These are phyloP conservation scores for Drosophila insularis DNA, from an alignment of 1,140 invertebrate genomes.

Conservation along the genomic window DNA sequence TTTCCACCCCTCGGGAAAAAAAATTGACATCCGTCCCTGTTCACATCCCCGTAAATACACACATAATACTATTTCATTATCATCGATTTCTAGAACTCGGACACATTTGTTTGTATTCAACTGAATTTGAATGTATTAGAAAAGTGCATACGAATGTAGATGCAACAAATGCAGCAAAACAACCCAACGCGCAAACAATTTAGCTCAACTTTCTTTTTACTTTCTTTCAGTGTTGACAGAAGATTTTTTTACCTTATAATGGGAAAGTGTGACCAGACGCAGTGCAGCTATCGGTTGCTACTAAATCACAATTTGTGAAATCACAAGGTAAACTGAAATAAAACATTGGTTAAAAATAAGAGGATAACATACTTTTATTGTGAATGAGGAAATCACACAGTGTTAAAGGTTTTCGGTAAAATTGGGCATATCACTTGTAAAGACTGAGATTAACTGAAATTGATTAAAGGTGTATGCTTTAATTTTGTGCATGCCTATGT, in stretches of 20 bases:
- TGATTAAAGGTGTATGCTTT: no score
- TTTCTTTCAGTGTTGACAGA: constrained; percentile 6
- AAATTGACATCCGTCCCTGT: background rate
- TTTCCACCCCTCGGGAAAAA: background rate
- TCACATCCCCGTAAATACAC: background rate
- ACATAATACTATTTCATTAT: constrained; percentile 5
- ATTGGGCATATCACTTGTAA: no score
- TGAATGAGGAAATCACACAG: no score
- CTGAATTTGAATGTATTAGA: background rate
- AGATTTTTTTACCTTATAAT: background rate
- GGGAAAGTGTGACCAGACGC: no score
- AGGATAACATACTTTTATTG: no score
- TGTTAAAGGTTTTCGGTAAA: no score
- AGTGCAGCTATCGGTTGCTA: no score
- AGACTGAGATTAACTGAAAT: no score
- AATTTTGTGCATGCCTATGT: no score
- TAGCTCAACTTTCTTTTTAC: constrained; percentile 5
- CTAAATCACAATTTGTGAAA: no score
- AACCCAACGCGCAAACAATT: background rate
- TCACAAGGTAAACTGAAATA: no score
- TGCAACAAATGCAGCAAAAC: constrained; percentile 10
- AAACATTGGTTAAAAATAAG: no score
- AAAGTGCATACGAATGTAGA: constrained; percentile 3
- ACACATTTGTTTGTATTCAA: background rate
- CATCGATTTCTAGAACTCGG: constrained; percentile 2